phyloP scores from a whole-genome alignment of 2,888 invertebrate genomes.

The Drosophila pseudotakahashii region DNA sequence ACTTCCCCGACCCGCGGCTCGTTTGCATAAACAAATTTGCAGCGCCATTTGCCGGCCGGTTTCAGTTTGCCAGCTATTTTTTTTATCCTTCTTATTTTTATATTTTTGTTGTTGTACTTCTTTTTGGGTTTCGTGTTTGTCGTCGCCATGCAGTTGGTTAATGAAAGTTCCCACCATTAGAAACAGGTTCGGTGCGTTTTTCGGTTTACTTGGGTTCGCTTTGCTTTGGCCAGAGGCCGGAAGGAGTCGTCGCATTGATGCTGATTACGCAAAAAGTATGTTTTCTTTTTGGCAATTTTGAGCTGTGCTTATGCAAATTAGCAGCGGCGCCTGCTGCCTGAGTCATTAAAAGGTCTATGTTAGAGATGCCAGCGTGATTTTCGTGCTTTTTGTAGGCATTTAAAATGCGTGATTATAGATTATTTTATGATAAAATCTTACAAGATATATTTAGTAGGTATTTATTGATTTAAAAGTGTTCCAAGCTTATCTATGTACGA shows the following conservation, averaged over 20 bases:
- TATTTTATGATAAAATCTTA: no score
- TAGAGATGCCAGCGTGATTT: constrained; percentile 1
- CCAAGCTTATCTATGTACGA: no score
- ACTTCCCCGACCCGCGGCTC: constrained; percentile 35
- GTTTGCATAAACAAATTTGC: constrained; percentile 75
- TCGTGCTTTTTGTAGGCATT: background rate
- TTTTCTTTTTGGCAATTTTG: constrained; percentile 40
- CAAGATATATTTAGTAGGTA: no score
- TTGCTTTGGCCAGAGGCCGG: constrained; percentile 42
- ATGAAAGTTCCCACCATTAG: constrained; percentile 77
- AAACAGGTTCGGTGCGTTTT: constrained; percentile 67
- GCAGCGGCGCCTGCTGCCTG: constrained; percentile 45
- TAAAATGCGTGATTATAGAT: no score
- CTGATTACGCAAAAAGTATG: constrained; percentile 59
- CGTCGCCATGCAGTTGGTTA: constrained; percentile 55
- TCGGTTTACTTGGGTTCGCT: constrained; percentile 1
- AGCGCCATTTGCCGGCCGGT: constrained; percentile 73
- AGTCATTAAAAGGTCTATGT: constrained; percentile 19
- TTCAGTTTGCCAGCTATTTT: constrained; percentile 45
- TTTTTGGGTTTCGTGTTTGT: constrained; percentile 31
- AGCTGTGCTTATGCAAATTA: constrained; percentile 62
- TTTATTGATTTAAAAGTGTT: no score
- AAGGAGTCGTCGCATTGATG: constrained; percentile 55
- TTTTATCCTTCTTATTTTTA: constrained; percentile 18
- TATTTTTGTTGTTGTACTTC: constrained; percentile 12